phyloP scores from a whole-genome alignment of 2,797 vertebrate species.

The Tapera naevia region DNA sequence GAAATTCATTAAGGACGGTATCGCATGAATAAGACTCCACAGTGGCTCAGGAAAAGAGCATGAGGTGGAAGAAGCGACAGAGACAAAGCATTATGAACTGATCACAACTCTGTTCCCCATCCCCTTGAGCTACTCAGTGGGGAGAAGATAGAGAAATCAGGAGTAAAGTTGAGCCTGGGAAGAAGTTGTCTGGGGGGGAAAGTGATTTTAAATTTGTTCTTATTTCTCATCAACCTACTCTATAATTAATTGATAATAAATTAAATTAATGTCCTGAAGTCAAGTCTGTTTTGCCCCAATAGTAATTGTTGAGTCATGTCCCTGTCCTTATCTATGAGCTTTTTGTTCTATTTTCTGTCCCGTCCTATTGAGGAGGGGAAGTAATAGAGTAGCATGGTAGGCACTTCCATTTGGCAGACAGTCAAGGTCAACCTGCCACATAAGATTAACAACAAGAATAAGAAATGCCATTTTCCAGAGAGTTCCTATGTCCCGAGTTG shows the following conservation, averaged over 20 bases:
- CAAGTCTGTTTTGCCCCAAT: background rate
- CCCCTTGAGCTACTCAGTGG: background rate
- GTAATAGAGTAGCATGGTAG: background rate
- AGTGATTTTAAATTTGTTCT: background rate
- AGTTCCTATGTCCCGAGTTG: background rate
- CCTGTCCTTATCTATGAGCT: background rate
- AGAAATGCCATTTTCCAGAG: background rate
- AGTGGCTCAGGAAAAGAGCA: background rate
- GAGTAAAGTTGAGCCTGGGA: background rate
- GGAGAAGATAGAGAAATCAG: background rate
- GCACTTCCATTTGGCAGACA: background rate
- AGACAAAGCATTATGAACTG: background rate
- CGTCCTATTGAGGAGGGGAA: background rate
- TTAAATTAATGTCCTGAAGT: background rate
- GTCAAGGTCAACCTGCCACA: background rate
- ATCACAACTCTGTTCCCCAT: background rate
- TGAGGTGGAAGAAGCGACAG: background rate
- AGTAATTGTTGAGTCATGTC: background rate
- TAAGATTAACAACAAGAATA: background rate
- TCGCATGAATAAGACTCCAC: rapidly evolving
- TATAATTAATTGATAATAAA: background rate
- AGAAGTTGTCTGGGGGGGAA: background rate
- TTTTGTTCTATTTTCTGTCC: background rate
- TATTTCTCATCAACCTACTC: background rate
- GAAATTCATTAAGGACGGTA: background rate